Conservation (phyloP, 2,888 invertebrate species). For the Punctoribates punctum region DNA sequence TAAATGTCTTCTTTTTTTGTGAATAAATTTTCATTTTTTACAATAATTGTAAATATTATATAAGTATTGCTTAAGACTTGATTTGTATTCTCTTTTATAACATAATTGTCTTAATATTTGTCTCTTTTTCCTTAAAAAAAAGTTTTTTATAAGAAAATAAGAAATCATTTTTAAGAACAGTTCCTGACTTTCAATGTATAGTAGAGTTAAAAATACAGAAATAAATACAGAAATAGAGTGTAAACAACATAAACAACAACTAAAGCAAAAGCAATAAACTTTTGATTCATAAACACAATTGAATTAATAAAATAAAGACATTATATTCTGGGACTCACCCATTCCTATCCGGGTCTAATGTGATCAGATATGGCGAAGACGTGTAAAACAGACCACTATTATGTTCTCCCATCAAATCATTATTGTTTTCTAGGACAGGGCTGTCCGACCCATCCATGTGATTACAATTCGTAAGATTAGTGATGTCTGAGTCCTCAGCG, state of each 20-base stretch:
- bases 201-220: neutral
- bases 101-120: no score
- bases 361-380: neutral
- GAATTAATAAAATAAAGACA: neutral
- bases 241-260: neutral
- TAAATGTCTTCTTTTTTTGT: neutral
- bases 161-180: neutral
- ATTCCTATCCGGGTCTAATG: conserved; percentile 27
- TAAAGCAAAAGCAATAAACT: conserved; percentile 3
- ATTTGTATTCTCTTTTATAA: no score
- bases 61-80: no score
- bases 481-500: neutral
- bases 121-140: no score
- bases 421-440: neutral
- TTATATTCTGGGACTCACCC: neutral
- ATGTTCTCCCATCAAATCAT: neutral
- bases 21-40: no score
- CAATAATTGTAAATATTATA: no score
- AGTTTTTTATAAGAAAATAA: no score
- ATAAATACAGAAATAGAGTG: neutral
- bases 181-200: conserved; percentile 5
- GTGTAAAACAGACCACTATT: neutral
- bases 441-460: neutral
- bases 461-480: neutral
- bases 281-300: neutral